Evolutionary conservation across 1,140 invertebrate species (phyloP), one percentile per base, ranked within the genome.

Genomic region (Bombus breviceps): DNA sequence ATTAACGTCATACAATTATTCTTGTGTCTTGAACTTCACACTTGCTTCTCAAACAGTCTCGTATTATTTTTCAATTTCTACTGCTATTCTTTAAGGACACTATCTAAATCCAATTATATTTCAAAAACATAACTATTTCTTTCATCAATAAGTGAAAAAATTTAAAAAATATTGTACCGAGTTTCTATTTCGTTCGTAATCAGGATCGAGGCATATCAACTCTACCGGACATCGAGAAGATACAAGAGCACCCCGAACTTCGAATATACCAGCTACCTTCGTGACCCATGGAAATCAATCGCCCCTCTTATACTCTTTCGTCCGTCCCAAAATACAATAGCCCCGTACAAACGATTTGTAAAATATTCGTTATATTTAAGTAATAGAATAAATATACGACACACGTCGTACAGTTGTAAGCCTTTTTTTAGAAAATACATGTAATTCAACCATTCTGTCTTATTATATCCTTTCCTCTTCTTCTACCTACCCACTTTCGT

Each of bases 121-220:
- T 6, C 13, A 18, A 34, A 32, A 66, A 34, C 18, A 32, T 15
- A 34, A 22, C 15, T 66, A 32, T 66, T 18, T 34, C 28, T n/a
- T 66, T 18, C 32, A 6, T 32, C 4, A 64, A 64, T 28, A 59
- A 3, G 25, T 13, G 4, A 15, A 32, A 32, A 66, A 8, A 2
- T 37, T 37, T 12, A 12, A 10, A 37, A 25, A 22, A 34, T 34
- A 22, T 68, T 34, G 8, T 68, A 37, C 9, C 34, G 1, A 64
- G 13, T 64, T 15, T 32, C n/a, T 32, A 32, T 75, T 43, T 47
- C 69, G 84, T 87, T 86, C 74, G 15, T 83, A 96, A 84, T 53
- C 96, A 98, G 93, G 97, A 97, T 88, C 96, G 97, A 88, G 97
- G 97, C 68, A 96, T 97, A 86, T 96, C 96, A 78, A 97, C 97